Conservation (phyloP, 2,797 vertebrate species). For the Anabacerthia variegaticeps region DNA sequence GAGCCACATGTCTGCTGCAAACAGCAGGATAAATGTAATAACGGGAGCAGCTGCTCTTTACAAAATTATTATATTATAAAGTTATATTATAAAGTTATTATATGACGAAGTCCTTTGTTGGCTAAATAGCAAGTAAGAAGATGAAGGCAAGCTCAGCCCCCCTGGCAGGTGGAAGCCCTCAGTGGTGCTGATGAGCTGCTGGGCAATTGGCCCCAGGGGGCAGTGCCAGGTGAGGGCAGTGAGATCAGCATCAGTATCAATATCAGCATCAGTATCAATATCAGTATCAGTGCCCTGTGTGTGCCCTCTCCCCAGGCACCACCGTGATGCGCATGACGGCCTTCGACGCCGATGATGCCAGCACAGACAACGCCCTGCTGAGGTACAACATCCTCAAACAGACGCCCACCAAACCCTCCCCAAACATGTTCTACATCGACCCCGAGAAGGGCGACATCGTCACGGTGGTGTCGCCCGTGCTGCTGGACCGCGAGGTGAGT, state of each 20-base stretch:
- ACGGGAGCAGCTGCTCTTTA: not conserved
- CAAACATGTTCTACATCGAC: conserved; percentile 98
- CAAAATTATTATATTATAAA: too few species aligned
- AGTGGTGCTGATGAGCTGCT: not conserved
- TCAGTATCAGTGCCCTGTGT: too few species aligned
- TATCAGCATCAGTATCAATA: too few species aligned
- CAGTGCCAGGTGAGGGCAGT: not conserved
- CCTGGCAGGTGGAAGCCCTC: not conserved
- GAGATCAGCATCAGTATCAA: too few species aligned
- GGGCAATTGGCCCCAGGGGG: fast-evolving
- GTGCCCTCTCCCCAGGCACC: conserved; percentile 80
- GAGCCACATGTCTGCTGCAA: not conserved
- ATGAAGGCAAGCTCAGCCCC: fast-evolving
- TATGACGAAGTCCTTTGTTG: not conserved
- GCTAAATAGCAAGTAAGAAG: not conserved
- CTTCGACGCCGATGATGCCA: conserved; percentile 89
- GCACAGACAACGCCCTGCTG: conserved; percentile 91
- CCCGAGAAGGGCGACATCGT: conserved; percentile 94
- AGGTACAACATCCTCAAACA: conserved; percentile 93
- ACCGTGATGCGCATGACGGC: conserved; percentile 95
- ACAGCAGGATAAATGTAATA: too few species aligned
- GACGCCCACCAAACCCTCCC: conserved; percentile 91
- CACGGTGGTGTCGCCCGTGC: conserved; percentile 88
- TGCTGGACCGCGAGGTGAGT: conserved; percentile 94
- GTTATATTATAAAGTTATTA: too few species aligned